These are phyloP conservation scores for Heterotilapia buettikoferi DNA, from an alignment of 2,113 vertebrate genomes.

Conservation along the genomic window DNA sequence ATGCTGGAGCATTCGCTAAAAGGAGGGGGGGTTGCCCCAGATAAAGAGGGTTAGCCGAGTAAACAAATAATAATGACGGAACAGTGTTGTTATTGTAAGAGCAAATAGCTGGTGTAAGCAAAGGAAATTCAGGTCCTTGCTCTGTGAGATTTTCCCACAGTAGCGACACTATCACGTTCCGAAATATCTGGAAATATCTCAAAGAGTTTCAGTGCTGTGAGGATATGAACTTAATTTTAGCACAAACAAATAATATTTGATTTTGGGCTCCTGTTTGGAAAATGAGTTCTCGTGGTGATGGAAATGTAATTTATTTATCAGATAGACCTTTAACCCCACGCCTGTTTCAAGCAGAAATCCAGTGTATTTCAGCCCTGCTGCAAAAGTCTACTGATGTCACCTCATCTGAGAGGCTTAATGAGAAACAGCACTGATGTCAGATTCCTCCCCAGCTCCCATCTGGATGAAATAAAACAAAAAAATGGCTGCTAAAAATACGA, in stretches of 20 bases:
- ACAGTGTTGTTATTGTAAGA: constrained; percentile 60
- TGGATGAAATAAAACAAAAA: constrained; percentile 64
- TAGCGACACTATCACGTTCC: constrained; percentile 4
- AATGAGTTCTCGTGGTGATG: not conserved
- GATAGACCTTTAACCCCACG: constrained; percentile 19
- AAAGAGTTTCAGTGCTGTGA: not conserved
- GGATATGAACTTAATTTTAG: constrained; percentile 8
- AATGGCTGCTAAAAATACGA: constrained; percentile 67
- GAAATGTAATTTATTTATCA: constrained; percentile 27
- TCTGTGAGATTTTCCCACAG: constrained; percentile 55
- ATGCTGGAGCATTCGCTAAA: constrained; percentile 10
- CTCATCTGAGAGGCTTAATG: constrained; percentile 47
- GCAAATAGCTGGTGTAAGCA: constrained; percentile 34
- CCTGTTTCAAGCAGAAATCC: not conserved
- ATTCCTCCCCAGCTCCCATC: constrained; percentile 53
- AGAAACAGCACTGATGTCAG: constrained; percentile 58
- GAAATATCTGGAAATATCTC: not conserved
- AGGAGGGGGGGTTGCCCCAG: constrained; percentile 28
- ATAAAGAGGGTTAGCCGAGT: constrained; percentile 55
- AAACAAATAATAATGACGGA: constrained; percentile 52
- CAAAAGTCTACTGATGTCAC: constrained; percentile 55
- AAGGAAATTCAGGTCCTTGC: constrained; percentile 41
- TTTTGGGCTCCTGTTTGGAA: not conserved
- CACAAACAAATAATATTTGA: constrained; percentile 1
- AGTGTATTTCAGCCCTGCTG: not conserved